phyloP scores from a whole-genome alignment of 1,140 invertebrate genomes.

The Listronotus bonariensis region DNA sequence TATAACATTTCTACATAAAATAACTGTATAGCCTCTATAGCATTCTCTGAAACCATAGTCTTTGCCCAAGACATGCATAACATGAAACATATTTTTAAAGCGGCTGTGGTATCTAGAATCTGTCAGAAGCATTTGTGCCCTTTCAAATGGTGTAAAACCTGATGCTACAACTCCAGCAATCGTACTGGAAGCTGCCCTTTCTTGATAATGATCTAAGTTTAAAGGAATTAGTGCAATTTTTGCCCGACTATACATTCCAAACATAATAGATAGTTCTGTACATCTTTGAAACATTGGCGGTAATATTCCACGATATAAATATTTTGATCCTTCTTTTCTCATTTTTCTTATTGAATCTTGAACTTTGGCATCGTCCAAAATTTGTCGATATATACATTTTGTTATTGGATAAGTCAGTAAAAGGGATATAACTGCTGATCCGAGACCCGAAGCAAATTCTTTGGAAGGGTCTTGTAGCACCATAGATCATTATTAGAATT shows the following conservation, averaged over 20 bases:
- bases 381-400: conserved; percentile 14
- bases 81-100: conserved; percentile 17
- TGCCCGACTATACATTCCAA: conserved; percentile 18
- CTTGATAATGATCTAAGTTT: conserved; percentile 7
- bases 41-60: conserved; percentile 16
- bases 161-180: conserved; percentile 8
- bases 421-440: not conserved
- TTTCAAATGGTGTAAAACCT: conserved; percentile 12
- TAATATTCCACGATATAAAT: conserved; percentile 8
- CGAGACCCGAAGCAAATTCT: conserved; percentile 6
- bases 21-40: conserved; percentile 15
- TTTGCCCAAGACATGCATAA: not conserved
- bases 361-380: not conserved
- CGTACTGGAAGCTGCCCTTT: conserved; percentile 5
- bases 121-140: conserved; percentile 7
- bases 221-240: conserved; percentile 1
- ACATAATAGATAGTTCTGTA: conserved; percentile 19
- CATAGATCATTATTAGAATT: conserved; percentile 1
- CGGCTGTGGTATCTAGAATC: conserved; percentile 8
- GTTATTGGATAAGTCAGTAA: not conserved
- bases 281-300: conserved; percentile 19
- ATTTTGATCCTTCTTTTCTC: conserved; percentile 11
- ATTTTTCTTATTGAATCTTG: not conserved
- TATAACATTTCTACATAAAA: conserved; percentile 1
- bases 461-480: not conserved